Evolutionary conservation across 2,797 vertebrate species (phyloP).

Genomic region (Todus mexicanus): DNA sequence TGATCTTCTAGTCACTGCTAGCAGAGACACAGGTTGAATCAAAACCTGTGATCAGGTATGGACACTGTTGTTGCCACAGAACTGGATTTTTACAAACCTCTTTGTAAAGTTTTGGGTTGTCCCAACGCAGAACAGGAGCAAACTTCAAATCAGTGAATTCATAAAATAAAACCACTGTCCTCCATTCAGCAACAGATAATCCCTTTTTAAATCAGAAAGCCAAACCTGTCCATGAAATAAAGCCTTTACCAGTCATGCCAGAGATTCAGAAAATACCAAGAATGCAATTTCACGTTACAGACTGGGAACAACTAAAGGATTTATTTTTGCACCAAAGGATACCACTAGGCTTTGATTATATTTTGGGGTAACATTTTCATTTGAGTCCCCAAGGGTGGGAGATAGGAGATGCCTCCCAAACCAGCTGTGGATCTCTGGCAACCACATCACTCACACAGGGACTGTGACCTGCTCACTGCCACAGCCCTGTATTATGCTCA

Average conservation of each 20-base stretch:
- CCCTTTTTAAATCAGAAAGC: neutral
- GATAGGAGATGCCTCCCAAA: neutral
- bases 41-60: neutral
- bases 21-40: neutral
- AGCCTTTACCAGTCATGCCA: neutral
- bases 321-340: neutral
- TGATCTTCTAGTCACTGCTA: neutral
- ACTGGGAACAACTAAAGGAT: neutral
- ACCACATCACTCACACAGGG: neutral
- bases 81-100: neutral
- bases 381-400: neutral
- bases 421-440: neutral
- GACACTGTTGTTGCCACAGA: rapidly evolving
- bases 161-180: neutral
- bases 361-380: neutral
- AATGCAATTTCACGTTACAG: neutral
- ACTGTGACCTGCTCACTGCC: neutral
- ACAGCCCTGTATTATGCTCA: neutral
- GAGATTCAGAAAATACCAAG: neutral
- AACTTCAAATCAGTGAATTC: neutral
- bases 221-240: neutral
- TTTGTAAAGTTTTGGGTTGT: neutral
- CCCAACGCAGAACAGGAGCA: neutral
- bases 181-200: neutral
- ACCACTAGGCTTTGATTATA: neutral